Evolutionary conservation across 2,113 vertebrate species (phyloP), one percentile per base, ranked within the genome.

Genomic region (Eclectus roratus): DNA sequence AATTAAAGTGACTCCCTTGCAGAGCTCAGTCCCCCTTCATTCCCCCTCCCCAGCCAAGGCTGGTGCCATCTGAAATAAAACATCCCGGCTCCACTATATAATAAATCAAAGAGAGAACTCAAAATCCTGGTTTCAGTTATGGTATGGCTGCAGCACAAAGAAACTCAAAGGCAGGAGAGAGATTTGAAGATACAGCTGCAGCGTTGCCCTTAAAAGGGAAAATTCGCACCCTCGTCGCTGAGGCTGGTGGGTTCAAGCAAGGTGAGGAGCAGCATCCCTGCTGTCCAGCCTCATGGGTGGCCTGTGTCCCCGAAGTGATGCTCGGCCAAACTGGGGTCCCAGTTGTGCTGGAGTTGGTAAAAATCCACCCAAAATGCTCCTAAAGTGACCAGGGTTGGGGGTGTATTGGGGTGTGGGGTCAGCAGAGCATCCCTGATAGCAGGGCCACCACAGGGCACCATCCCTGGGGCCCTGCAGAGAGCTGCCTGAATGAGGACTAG

Each of bases 161-260:
- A 91, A 93, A 85, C 64, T 81, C 70, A 52, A 83, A 76, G 80
- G 92, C 88, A 95, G 94, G 92, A 85, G 85, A 77, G 96, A 96
- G 89, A 91, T 92, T 86, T 79, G 85, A 77, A 95, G 95, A 96
- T 88, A 80, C 60, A n/a, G 89, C 81, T 20, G 61, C 31, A 20
- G 91, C 6, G 41, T 92, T 97, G 95, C 71, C 97, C 96, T 95
- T 97, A 97, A 96, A 97, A 96, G 97, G 97, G 87, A 96, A 95
- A 97, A 97, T 88, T 93, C 5, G 43, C 91, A 93, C 96, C 96
- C 88, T 70, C 20, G 19, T 25, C 3, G 15, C 79, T 1, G 1
- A 33, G 64, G n/a, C 56, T 0, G 2, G 43, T 11, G 73, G 76
- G 96, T 94, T 96, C 96, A 89, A 56, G 53, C 77, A 76, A 96